Percentiles rank a stretch among this genome's conserved stretches.
Evolutionary conservation across 2,113 vertebrate genomes (phyloP).

Genomic region (Phyllostomus hastatus): DNA sequence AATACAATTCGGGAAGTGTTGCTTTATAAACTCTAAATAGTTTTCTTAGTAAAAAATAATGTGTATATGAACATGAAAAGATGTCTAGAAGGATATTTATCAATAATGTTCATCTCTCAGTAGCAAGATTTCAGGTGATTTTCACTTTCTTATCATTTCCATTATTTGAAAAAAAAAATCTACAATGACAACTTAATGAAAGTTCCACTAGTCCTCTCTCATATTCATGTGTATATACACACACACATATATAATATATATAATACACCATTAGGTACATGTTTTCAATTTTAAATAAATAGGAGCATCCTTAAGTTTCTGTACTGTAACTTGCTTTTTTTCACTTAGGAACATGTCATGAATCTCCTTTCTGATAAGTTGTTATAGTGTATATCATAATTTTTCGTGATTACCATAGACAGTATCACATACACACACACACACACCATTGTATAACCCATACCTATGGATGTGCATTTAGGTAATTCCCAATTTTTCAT

Average conservation of each 20-base stretch:
- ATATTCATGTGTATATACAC: background rate
- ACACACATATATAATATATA: too few species aligned
- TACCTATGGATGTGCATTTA: background rate
- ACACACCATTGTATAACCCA: background rate
- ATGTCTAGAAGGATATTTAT: background rate
- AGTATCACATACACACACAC: background rate
- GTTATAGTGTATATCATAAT: background rate
- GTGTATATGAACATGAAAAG: background rate
- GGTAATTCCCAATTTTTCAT: background rate
- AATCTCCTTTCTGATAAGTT: background rate
- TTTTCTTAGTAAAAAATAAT: background rate
- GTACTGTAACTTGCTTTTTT: background rate
- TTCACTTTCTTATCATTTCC: conserved; percentile 1
- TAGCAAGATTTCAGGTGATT: background rate
- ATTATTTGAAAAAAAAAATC: background rate
- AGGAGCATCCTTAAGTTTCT: background rate
- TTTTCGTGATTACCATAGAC: background rate
- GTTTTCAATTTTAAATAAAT: background rate
- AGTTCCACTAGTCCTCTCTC: background rate
- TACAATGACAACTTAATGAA: background rate
- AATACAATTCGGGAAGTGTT: background rate
- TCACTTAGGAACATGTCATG: background rate
- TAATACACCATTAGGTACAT: background rate
- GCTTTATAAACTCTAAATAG: background rate
- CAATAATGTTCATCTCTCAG: background rate